Evolutionary conservation across 1,140 invertebrate species (phyloP).

Genomic region (Metaphire vulgaris): DNA sequence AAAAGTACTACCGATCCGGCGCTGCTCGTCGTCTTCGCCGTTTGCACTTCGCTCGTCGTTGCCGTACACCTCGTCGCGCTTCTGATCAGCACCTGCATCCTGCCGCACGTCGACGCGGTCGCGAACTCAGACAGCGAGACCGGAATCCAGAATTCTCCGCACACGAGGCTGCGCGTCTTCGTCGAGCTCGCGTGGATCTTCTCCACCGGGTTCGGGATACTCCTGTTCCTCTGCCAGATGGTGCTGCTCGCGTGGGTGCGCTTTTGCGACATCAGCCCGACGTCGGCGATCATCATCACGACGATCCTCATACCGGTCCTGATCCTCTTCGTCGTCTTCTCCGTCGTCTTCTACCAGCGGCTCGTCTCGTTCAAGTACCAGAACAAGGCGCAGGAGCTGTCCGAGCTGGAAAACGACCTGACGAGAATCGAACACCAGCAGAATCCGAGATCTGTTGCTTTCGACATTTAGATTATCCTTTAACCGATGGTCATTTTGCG

Average conservation of each 20-base stretch:
- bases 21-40: slow-evolving; percentile 23
- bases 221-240: slow-evolving; percentile 87
- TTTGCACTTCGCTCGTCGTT: slow-evolving; percentile 31
- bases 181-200: slow-evolving; percentile 93
- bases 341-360: slow-evolving; percentile 82
- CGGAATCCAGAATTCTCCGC: slow-evolving; percentile 29
- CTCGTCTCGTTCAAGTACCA: slow-evolving; percentile 56
- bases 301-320: slow-evolving; percentile 78
- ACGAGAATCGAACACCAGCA: too few species aligned
- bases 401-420: slow-evolving; percentile 6
- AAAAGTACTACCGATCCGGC: not conserved
- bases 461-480: too few species aligned
- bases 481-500: too few species aligned
- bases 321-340: slow-evolving; percentile 78
- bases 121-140: slow-evolving; percentile 14
- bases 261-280: slow-evolving; percentile 39
- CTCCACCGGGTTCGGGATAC: slow-evolving; percentile 72
- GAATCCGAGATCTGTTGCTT: too few species aligned
- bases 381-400: slow-evolving; percentile 3
- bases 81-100: slow-evolving; percentile 32
- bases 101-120: slow-evolving; percentile 33
- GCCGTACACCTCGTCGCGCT: slow-evolving; percentile 32
- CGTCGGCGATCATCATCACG: slow-evolving; percentile 74
- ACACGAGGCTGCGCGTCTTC: slow-evolving; percentile 58
- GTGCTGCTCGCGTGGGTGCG: slow-evolving; percentile 79